A percentile compares a stretch with the other conserved stretches of the same genome.
Conservation (phyloP, 1,140 invertebrate species). For the Nasonia giraulti region DNA sequence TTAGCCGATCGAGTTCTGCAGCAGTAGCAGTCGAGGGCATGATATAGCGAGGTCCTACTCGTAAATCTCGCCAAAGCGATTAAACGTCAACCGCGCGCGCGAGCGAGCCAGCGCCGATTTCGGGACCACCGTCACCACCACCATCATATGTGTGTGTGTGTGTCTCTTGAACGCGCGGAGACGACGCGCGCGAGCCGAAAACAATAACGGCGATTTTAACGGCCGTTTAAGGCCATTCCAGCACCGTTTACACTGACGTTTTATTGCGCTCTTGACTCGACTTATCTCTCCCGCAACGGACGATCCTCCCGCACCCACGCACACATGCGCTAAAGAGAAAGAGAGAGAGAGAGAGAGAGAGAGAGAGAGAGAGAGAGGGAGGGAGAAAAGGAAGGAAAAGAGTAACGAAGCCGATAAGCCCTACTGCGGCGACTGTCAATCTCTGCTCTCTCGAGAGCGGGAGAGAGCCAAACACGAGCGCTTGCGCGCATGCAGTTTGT, state of each 20-base stretch:
- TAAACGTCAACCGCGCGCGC: conserved; percentile 63
- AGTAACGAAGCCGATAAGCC: conserved; percentile 11
- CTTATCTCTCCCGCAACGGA: conserved; percentile 36
- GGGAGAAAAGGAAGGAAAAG: neutral
- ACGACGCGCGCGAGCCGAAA: conserved; percentile 51
- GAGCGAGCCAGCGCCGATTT: conserved; percentile 54
- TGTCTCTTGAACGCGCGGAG: neutral
- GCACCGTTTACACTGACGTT: conserved; percentile 53
- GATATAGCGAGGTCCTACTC: conserved; percentile 55
- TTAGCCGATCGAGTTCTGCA: no score
- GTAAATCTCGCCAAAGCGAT: conserved; percentile 64
- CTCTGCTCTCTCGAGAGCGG: neutral
- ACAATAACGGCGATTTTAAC: conserved; percentile 64
- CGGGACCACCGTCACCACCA: neutral
- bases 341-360: no score
- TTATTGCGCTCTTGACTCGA: conserved; percentile 54
- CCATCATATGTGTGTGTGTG: neutral
- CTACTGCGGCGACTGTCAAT: neutral
- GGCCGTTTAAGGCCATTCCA: conserved; percentile 57
- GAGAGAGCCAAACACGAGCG: neutral
- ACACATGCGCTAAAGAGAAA: neutral
- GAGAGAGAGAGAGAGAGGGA: neutral
- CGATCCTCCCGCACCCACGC: neutral
- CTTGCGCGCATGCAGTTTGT: neutral
- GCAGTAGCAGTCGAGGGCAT: no score